Conservation (phyloP, 1,140 invertebrate species). For the Heliothis subflexa region DNA sequence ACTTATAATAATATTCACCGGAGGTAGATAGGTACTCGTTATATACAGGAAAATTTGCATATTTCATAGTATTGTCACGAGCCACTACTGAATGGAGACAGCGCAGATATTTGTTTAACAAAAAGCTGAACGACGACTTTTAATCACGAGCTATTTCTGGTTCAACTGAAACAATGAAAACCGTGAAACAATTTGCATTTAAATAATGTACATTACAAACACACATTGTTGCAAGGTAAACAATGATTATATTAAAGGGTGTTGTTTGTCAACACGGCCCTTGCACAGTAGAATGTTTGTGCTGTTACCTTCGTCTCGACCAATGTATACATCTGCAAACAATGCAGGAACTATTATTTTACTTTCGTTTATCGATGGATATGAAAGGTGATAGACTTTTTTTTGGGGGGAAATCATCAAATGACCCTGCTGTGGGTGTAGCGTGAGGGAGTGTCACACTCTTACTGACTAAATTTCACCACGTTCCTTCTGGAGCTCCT, state of each 20-base stretch:
- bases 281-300: constrained; percentile 58
- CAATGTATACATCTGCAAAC: constrained; percentile 31
- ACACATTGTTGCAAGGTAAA: constrained; percentile 71
- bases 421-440: no score
- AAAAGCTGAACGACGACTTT: constrained; percentile 34
- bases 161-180: constrained; percentile 55
- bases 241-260: constrained; percentile 72
- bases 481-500: no score
- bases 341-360: constrained; percentile 18
- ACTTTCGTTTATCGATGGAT: constrained; percentile 13
- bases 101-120: constrained; percentile 36
- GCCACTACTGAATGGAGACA: constrained; percentile 16
- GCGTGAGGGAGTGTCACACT: no score
- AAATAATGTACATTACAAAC: constrained; percentile 68
- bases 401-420: no score
- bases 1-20: constrained; percentile 7
- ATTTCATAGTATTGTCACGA: constrained; percentile 38
- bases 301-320: constrained; percentile 29
- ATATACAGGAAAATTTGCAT: constrained; percentile 20
- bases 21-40: constrained; percentile 7
- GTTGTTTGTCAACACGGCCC: constrained; percentile 77
- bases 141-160: constrained; percentile 43
- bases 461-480: no score
- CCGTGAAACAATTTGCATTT: constrained; percentile 60
- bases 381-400: constrained; percentile 1